A percentile compares a stretch with the other conserved stretches of the same genome.
These are phyloP conservation scores for Drosophila diplacantha DNA, from an alignment of 2,888 invertebrate genomes.

Conservation along the genomic window DNA sequence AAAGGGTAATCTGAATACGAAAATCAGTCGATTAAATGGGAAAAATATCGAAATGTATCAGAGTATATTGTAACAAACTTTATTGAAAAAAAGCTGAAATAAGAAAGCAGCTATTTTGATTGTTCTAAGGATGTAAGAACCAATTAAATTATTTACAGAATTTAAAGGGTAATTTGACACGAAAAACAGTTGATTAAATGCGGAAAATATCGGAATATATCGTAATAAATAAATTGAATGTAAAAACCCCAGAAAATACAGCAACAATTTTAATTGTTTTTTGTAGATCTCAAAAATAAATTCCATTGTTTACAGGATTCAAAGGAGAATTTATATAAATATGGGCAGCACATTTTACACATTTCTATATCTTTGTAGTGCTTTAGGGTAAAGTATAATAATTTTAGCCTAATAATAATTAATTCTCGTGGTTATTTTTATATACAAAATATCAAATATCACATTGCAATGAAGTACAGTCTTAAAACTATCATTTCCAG, in stretches of 20 bases:
- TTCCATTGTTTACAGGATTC: background rate
- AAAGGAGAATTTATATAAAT: background rate
- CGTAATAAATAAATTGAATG: background rate
- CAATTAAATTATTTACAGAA: too few relatives aligned
- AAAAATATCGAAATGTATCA: too few relatives aligned
- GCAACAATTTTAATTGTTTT: too few relatives aligned
- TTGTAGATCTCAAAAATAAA: background rate
- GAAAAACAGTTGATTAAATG: too few relatives aligned
- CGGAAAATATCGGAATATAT: background rate
- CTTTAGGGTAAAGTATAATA: background rate
- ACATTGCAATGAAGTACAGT: background rate
- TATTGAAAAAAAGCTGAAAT: too few relatives aligned
- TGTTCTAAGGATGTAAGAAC: too few relatives aligned
- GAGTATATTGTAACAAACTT: too few relatives aligned
- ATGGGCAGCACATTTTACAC: background rate
- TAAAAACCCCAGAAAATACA: too few relatives aligned
- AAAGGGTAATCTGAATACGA: too few relatives aligned
- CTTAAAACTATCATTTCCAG: background rate
- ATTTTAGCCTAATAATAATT: background rate
- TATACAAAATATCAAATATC: background rate
- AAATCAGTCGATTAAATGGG: too few relatives aligned
- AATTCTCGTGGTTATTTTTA: background rate
- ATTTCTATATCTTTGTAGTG: background rate
- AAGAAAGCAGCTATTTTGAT: too few relatives aligned
- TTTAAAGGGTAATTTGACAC: too few relatives aligned